Conservation (phyloP, 2,113 vertebrate species). For the Neodontobutis hainanensis region DNA sequence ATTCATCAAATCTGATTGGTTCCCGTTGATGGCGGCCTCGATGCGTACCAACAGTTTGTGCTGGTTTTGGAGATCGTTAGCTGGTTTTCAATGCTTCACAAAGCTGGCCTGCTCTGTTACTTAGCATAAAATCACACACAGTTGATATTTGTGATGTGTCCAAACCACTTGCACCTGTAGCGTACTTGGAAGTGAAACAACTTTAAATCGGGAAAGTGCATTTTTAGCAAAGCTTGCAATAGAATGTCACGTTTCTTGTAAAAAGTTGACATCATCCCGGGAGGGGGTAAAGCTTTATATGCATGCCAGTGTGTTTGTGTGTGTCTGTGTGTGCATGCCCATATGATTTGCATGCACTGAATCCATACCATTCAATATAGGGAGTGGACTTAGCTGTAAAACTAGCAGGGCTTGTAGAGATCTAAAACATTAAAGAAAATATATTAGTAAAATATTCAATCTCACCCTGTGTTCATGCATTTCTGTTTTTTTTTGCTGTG, state of each 20-base stretch:
- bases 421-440: neutral
- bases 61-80: constrained; percentile 53
- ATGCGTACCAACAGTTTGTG: constrained; percentile 61
- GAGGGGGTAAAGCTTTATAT: constrained; percentile 52
- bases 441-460: neutral
- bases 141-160: neutral
- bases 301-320: constrained; percentile 52
- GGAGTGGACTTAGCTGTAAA: constrained; percentile 21
- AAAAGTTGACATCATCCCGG: constrained; percentile 33
- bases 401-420: constrained; percentile 20
- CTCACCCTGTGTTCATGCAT: neutral
- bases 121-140: constrained; percentile 13
- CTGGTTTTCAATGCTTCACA: constrained; percentile 41
- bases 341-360: constrained; percentile 66
- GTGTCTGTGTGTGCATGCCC: constrained; percentile 43
- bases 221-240: neutral
- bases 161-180: constrained; percentile 47
- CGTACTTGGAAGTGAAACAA: constrained; percentile 34
- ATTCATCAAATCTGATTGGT: constrained; percentile 81
- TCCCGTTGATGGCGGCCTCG: constrained; percentile 70
- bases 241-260: neutral
- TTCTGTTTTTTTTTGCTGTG: no score
- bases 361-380: constrained; percentile 59
- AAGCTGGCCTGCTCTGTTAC: constrained; percentile 23
- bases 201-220: constrained; percentile 13